Percentiles rank a stretch among this genome's conserved stretches.
Conservation (phyloP, 2,888 invertebrate genomes). For the Philereme vetulata region DNA sequence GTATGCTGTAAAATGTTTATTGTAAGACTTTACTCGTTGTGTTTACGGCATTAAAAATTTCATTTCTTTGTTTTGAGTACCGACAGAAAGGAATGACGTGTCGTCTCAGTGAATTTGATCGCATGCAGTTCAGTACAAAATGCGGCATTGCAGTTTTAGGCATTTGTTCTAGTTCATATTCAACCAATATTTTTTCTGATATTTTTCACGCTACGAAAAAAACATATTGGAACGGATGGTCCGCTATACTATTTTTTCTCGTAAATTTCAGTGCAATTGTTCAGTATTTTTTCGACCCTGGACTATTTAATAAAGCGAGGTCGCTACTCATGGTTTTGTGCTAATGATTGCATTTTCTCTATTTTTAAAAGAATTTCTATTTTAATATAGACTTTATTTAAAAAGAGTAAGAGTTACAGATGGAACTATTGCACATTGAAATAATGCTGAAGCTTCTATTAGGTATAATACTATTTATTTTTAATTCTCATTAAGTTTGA, state of each 20-base stretch:
- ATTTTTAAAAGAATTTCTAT: background rate
- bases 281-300: slow-evolving; percentile 37
- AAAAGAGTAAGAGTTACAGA: too few species aligned
- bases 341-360: slow-evolving; percentile 17
- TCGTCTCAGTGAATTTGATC: slow-evolving; percentile 4
- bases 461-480: too few species aligned
- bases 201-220: slow-evolving; percentile 15
- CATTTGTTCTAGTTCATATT: slow-evolving; percentile 7
- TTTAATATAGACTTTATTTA: background rate
- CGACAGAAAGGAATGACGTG: slow-evolving; percentile 17
- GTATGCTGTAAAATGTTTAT: slow-evolving; percentile 17
- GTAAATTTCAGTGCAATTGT: slow-evolving; percentile 33
- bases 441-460: too few species aligned
- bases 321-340: slow-evolving; percentile 28
- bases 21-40: slow-evolving; percentile 8
- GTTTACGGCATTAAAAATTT: slow-evolving; percentile 10
- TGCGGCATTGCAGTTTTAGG: slow-evolving; percentile 23
- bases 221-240: slow-evolving; percentile 14
- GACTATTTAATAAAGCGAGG: slow-evolving; percentile 35
- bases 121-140: slow-evolving; percentile 17
- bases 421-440: too few species aligned
- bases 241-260: slow-evolving; percentile 16
- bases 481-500: too few species aligned
- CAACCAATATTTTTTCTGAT: slow-evolving; percentile 4
- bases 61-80: slow-evolving; percentile 11